Percentiles rank a stretch among this genome's conserved stretches.
Evolutionary conservation across 2,797 vertebrate species (phyloP).

Genomic region (Parauchenoglanis punctatus): DNA sequence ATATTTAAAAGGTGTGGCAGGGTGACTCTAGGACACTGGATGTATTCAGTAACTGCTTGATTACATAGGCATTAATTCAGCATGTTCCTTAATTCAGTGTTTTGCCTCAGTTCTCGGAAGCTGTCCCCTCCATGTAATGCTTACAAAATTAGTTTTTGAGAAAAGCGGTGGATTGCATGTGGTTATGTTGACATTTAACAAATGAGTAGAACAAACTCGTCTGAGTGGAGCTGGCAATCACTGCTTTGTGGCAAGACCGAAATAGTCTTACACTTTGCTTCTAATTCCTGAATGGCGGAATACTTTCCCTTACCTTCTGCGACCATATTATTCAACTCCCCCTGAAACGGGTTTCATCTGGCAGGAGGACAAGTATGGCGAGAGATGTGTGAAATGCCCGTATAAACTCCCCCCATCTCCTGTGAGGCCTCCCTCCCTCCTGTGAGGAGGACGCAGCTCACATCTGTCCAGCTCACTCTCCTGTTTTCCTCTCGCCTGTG

Average conservation of each 20-base stretch:
- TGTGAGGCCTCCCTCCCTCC: not conserved
- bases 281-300: not conserved
- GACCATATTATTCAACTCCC: not conserved
- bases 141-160: not conserved
- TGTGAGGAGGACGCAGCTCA: not conserved
- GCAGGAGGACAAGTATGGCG: not conserved
- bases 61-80: constrained; percentile 58
- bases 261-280: not conserved
- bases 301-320: not conserved
- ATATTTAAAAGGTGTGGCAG: constrained; percentile 69
- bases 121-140: not conserved
- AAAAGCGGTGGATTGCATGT: not conserved
- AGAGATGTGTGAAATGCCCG: not conserved
- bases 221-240: not conserved
- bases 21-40: constrained; percentile 51
- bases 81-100: not conserved
- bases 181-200: not conserved
- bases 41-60: constrained; percentile 46
- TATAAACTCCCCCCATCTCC: not conserved
- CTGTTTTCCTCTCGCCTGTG: not conserved
- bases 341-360: not conserved
- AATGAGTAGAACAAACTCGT: not conserved
- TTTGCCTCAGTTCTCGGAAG: not conserved
- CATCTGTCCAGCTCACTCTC: not conserved
- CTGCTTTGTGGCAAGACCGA: too few relatives aligned